A percentile compares a stretch with the other conserved stretches of the same genome.
Conservation (phyloP, 2,797 vertebrate species). For the Allobates femoralis region DNA sequence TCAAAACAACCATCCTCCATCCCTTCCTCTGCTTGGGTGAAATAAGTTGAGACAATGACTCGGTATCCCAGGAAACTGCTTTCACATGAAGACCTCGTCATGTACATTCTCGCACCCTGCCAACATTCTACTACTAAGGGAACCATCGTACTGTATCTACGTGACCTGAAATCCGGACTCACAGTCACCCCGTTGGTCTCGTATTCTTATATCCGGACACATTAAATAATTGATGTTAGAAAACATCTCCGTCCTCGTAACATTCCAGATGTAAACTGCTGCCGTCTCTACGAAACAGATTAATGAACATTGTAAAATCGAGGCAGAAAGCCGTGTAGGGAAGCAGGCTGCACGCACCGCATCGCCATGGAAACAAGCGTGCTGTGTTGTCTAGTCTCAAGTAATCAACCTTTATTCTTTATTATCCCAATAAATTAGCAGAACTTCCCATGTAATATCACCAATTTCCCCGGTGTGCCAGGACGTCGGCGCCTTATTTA, state of each 20-base stretch:
- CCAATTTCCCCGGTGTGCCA: neutral
- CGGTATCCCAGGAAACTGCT: conserved; percentile 35
- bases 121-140: neutral
- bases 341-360: neutral
- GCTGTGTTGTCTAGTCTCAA: conserved; percentile 25
- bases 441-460: conserved; percentile 26
- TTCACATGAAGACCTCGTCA: conserved; percentile 34
- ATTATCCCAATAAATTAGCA: conserved; percentile 14
- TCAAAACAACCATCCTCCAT: conserved; percentile 31
- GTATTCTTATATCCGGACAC: neutral
- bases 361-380: conserved; percentile 54
- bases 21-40: conserved; percentile 30
- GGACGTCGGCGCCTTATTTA: neutral
- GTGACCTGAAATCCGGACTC: neutral
- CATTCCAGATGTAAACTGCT: conserved; percentile 50
- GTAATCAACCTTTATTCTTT: conserved; percentile 36
- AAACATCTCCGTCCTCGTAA: conserved; percentile 30
- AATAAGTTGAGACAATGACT: conserved; percentile 43
- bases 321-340: conserved; percentile 7
- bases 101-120: neutral
- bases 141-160: neutral
- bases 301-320: conserved; percentile 52
- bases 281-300: conserved; percentile 42
- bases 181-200: neutral
- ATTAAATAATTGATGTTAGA: conserved; percentile 14